These are phyloP conservation scores for Pachypsylla venusta DNA, from an alignment of 1,140 invertebrate genomes.

Conservation along the genomic window DNA sequence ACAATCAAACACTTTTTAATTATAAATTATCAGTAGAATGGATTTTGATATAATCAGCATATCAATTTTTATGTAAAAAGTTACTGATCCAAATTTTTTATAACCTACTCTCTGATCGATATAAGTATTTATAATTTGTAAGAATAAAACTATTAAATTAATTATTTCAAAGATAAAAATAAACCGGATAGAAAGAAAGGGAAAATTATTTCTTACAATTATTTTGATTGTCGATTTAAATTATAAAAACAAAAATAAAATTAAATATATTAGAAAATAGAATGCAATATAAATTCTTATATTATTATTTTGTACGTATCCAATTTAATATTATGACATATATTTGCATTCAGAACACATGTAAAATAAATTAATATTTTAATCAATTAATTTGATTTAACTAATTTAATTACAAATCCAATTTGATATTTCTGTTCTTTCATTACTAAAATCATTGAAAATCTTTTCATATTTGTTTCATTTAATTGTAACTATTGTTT, in stretches of 20 bases:
- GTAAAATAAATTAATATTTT: not conserved
- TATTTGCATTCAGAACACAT: not conserved
- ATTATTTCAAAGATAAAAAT: no score
- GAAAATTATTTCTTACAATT: no score
- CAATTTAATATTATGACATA: no score
- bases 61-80: no score
- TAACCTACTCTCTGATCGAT: no score
- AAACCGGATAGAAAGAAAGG: no score
- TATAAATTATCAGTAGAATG: not conserved
- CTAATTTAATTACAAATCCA: not conserved
- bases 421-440: conserved; percentile 10
- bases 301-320: not conserved
- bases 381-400: not conserved
- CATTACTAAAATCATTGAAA: not conserved
- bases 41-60: no score
- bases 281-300: not conserved
- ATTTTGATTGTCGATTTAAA: not conserved
- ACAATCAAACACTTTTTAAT: not conserved
- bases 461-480: not conserved
- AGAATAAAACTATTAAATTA: no score
- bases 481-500: not conserved
- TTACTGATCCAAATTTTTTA: no score
- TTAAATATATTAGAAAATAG: not conserved
- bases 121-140: no score
- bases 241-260: not conserved